Evolutionary conservation across 2,797 vertebrate species (phyloP), one percentile per base, ranked within the genome.

Genomic region (Erethizon dorsatum): DNA sequence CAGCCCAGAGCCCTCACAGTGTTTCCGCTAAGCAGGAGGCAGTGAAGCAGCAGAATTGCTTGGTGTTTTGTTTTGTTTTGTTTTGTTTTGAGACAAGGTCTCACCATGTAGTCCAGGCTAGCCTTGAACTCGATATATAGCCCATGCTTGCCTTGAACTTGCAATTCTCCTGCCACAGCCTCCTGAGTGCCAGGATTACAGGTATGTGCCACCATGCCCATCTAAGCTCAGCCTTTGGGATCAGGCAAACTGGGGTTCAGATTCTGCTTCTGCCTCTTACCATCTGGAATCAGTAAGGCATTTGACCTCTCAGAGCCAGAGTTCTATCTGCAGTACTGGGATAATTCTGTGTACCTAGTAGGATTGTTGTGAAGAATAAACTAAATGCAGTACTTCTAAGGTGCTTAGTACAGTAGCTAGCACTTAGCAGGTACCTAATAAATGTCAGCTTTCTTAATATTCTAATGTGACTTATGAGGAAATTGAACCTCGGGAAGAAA

Each of bases 221-320:
- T 50, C 26, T 52, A 57, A 65, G 12, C 56, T n/a, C 31, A 41
- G 41, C 31, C 65, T 83, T 79, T 63, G 31, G 37, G 22, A 75
- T 83, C 56, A 37, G 15, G 59, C 56, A 79, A 24, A 33, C 31
- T 41, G 37, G 45, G 4, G 4, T 20, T 90, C 87, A 18, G 17
- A 28, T 67, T 94, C 15, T 65, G 45, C 45, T 82, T 92, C 47
- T 93, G 61, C 61, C 80, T 73, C 83, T 90, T 86, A 45, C 56
- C 0, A 2, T 63, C 45, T 84, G 28, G 28, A 45, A 47, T 18
- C 52, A 57, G 13, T 61, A 86, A 75, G 93, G 88, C 57, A 69
- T 65, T 22, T 85, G 65, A 67, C 77, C 4, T 94, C 75, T 54
- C 56, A 52, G 61, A 93, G 28, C 54, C 59, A 59, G 67, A 33